Conservation (phyloP, 2,113 vertebrate genomes). For the Tor tambroides region DNA sequence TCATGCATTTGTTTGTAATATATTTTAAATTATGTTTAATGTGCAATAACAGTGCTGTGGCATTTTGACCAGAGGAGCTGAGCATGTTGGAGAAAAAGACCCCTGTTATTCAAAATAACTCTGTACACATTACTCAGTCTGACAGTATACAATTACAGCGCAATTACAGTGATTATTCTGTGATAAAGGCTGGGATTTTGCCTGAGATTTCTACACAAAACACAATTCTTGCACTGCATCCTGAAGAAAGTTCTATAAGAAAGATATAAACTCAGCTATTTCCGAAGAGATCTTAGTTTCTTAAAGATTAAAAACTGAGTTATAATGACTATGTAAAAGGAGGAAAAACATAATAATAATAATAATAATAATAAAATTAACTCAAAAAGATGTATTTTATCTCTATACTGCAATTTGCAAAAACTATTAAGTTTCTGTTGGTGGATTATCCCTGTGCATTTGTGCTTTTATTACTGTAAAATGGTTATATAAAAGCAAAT, state of each 20-base stretch:
- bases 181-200: background rate
- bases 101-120: conserved; percentile 13
- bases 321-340: no score
- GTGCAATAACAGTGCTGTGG: background rate
- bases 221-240: background rate
- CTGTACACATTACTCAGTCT: background rate
- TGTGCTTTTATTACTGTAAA: background rate
- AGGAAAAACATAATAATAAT: no score
- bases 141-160: conserved; percentile 27
- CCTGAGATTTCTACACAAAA: background rate
- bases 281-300: background rate
- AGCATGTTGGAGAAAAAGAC: background rate
- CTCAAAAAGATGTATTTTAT: no score
- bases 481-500: background rate
- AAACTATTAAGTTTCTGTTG: no score
- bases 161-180: conserved; percentile 20
- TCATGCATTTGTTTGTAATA: background rate
- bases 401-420: background rate
- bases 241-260: background rate
- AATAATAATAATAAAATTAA: no score
- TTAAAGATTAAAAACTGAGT: no score
- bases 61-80: background rate
- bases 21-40: background rate
- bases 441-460: background rate
- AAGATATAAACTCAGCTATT: background rate